Evolutionary conservation across 1,140 invertebrate species (phyloP).

Genomic region (Ceratosolen fusciceps): DNA sequence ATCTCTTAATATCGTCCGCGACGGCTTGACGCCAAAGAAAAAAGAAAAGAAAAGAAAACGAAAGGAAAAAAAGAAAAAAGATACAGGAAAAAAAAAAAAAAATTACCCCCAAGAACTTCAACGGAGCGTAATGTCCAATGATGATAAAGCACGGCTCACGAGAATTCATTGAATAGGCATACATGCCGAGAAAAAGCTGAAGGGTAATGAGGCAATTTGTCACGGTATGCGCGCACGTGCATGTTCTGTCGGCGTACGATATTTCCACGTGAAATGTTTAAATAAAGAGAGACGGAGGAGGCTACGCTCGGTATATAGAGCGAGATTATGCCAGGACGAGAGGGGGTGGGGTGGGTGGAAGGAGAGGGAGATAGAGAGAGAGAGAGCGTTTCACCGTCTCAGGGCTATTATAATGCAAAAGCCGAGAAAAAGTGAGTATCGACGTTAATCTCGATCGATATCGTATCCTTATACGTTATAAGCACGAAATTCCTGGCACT

Average conservation of each 20-base stretch:
- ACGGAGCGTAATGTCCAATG: slow-evolving; percentile 29
- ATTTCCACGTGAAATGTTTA: slow-evolving; percentile 15
- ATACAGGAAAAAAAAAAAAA: too few species aligned
- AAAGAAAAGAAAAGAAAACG: too few species aligned
- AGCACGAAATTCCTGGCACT: neutral
- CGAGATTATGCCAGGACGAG: too few species aligned
- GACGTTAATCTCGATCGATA: neutral
- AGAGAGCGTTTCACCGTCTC: neutral
- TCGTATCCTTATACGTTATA: neutral
- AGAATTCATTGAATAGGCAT: slow-evolving; percentile 22
- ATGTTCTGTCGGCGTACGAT: neutral
- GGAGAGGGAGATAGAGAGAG: neutral
- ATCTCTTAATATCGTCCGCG: slow-evolving; percentile 17
- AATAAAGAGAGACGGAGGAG: neutral
- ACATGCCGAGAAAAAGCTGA: neutral
- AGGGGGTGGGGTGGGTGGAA: neutral
- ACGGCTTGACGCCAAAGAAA: too few species aligned
- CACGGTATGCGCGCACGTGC: neutral
- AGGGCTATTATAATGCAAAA: neutral
- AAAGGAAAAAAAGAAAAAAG: too few species aligned
- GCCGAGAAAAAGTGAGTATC: neutral
- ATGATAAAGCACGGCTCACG: slow-evolving; percentile 25
- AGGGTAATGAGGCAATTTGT: slow-evolving; percentile 39
- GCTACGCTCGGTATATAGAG: too few species aligned
- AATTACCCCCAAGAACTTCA: slow-evolving; percentile 25